phyloP scores from a whole-genome alignment of 2,113 vertebrate genomes.

The Nannobrachium achirus region DNA sequence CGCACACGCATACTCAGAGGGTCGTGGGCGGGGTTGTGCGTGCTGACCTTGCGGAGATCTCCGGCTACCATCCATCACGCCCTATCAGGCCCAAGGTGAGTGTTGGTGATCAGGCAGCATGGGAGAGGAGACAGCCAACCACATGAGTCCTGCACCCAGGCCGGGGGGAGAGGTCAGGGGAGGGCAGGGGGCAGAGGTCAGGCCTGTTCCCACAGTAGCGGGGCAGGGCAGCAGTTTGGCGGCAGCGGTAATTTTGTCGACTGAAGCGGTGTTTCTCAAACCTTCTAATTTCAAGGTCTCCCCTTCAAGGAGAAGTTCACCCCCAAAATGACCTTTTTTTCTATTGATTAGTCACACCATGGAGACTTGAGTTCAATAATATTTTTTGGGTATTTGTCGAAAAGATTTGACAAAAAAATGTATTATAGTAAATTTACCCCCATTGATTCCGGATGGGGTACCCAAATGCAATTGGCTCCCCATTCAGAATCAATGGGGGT shows the following conservation, averaged over 20 bases:
- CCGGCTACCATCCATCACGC: constrained; percentile 60
- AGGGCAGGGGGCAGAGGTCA: constrained; percentile 66
- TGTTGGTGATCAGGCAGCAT: constrained; percentile 60
- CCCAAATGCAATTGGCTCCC: too few relatives aligned
- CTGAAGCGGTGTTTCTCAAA: too few relatives aligned
- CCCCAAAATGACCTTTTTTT: too few relatives aligned
- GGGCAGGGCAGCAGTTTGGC: constrained; percentile 16
- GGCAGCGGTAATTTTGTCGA: not conserved
- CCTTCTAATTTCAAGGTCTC: too few relatives aligned
- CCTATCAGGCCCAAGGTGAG: constrained; percentile 66
- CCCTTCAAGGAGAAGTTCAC: too few relatives aligned
- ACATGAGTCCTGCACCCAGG: not conserved
- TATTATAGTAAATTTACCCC: too few relatives aligned
- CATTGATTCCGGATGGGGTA: too few relatives aligned
- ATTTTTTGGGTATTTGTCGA: too few relatives aligned
- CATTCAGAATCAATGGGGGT: too few relatives aligned
- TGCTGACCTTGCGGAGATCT: constrained; percentile 48
- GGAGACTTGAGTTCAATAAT: too few relatives aligned
- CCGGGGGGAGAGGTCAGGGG: constrained; percentile 10
- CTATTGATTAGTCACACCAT: too few relatives aligned
- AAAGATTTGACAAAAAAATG: too few relatives aligned
- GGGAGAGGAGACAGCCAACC: constrained; percentile 46
- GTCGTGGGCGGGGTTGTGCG: constrained; percentile 32
- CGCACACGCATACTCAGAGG: constrained; percentile 2
- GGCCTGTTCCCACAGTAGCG: constrained; percentile 70